Evolutionary conservation across 2,113 vertebrate genomes (phyloP).

Genomic region (Lynx canadensis): DNA sequence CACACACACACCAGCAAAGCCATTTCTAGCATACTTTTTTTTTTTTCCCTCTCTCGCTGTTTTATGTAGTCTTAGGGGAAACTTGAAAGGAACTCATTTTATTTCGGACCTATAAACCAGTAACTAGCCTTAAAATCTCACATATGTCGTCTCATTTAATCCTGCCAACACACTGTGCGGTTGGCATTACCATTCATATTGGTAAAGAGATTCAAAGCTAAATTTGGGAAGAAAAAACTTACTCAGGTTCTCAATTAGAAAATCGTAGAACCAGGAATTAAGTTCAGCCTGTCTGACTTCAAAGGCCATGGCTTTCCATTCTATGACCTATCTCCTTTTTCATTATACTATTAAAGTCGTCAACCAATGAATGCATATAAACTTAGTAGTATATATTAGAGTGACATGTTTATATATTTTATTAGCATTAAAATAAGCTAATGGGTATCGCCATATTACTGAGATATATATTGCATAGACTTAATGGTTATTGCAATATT

Average conservation of each 20-base stretch:
- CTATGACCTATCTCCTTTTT: conserved; percentile 21
- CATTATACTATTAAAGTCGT: conserved; percentile 65
- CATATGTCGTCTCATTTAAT: neutral
- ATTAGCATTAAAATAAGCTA: conserved; percentile 80
- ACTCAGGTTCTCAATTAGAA: neutral
- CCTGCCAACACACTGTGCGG: neutral
- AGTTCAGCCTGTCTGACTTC: neutral
- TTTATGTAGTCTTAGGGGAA: neutral
- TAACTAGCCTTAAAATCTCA: neutral
- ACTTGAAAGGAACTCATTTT: neutral
- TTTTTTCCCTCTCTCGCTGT: neutral
- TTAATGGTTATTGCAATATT: conserved; percentile 77
- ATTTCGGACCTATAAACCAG: neutral
- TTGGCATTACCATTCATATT: neutral
- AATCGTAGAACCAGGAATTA: neutral
- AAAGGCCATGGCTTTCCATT: neutral
- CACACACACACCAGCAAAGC: neutral
- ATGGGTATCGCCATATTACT: conserved; percentile 72
- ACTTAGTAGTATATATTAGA: conserved; percentile 54
- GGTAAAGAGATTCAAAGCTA: neutral
- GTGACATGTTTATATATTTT: conserved; percentile 67
- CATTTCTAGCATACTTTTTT: neutral
- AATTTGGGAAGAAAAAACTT: neutral
- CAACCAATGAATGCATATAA: conserved; percentile 30
- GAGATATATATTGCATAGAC: conserved; percentile 66